Evolutionary conservation across 53 echinoderm and acorn worm genomes (phyloP), one percentile per base, ranked within the genome.

Genomic region (Apostichopus leukothele): DNA sequence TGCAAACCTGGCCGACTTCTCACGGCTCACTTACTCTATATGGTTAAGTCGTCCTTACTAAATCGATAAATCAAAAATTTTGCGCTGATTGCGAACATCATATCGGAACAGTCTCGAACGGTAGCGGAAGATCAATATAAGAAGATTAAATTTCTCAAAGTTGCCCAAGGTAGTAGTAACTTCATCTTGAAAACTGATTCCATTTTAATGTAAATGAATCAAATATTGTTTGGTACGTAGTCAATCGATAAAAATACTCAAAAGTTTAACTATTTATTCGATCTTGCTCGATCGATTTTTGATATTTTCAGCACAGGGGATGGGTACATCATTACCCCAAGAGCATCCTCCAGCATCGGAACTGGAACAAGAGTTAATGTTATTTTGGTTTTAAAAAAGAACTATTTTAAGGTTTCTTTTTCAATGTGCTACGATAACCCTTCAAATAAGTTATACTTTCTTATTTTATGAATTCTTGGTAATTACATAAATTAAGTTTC

Each of bases 1-100:
- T n/a, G 18, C 57, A 81, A 59, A 59, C 81, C 60, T 52, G 81
- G 59, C 81, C 81, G 81, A 81, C 55, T 55, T 81, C 60, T 81
- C 81, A 81, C 81, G 81, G n/a, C 54, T 81, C 81, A 81, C 57
- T 81, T 81, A 81, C 81, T 81, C 81, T 81, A 81, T 81, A 53
- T 81, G 81, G 59, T 81, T 81, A 55, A 59, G 52, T 10, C 81
- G 81, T 53, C 59, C 81, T 81, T 51, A 9, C 54, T 55, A 54
- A 81, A 55, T 59, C 11, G 59, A 55, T 22, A 81, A 81, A 55
- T 81, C 39, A 53, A 81, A 53, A 59, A 81, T 81, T 81, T 81
- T 81, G 20, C 54, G 23, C 54, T 81, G 81, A 54, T 54, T 81
- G 57, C 81, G 20, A 81, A 54, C 59, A 25, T 57, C 59, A 53